phyloP scores from a whole-genome alignment of 2,797 vertebrate genomes.

The Melanitta fusca region DNA sequence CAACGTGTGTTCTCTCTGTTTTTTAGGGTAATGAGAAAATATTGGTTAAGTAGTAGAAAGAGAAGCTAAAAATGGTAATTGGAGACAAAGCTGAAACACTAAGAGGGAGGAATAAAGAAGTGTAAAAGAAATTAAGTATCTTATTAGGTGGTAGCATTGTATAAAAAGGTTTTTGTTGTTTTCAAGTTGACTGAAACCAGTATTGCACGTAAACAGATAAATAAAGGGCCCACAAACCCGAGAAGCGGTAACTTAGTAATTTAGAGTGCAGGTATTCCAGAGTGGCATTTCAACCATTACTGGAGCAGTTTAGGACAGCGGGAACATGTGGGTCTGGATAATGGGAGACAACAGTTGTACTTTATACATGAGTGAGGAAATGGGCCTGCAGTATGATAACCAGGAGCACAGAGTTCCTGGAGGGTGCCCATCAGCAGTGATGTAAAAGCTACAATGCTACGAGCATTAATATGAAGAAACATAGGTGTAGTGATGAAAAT shows the following conservation, averaged over 20 bases:
- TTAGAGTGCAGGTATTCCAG: neutral
- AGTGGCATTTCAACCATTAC: neutral
- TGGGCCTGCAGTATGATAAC: accelerated
- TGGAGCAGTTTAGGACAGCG: accelerated
- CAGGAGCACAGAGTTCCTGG: neutral
- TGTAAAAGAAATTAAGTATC: neutral
- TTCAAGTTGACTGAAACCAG: neutral
- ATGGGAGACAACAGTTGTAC: accelerated
- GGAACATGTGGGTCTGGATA: neutral
- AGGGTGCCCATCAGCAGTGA: neutral
- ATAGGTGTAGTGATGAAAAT: neutral
- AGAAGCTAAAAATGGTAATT: neutral
- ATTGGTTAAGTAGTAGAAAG: neutral
- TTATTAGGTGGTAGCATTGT: neutral
- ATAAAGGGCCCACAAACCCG: neutral
- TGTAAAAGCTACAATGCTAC: neutral
- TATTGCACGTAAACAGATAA: neutral
- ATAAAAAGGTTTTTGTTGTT: neutral
- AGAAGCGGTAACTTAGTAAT: neutral
- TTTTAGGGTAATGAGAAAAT: neutral
- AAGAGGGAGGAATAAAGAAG: neutral
- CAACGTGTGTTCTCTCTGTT: neutral
- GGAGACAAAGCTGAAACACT: neutral
- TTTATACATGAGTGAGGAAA: neutral
- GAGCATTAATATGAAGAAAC: neutral